Evolutionary conservation across 2,113 vertebrate genomes (phyloP).

Genomic region (Leptocoma aspasia): DNA sequence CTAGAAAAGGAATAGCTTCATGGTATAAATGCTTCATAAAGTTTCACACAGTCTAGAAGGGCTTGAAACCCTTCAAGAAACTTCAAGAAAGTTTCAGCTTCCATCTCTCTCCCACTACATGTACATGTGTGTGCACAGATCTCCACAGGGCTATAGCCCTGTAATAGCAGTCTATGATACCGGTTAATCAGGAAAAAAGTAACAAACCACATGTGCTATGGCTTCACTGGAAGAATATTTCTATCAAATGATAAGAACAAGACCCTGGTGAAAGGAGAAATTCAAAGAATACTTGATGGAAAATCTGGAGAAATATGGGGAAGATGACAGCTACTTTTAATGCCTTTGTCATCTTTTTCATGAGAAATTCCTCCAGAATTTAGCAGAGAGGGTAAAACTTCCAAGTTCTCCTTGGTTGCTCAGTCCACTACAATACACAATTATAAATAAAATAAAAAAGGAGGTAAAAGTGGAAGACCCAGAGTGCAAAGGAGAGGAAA

Average conservation of each 20-base stretch:
- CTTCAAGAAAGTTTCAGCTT: not conserved
- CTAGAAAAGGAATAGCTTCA: not conserved
- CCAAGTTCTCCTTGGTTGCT: not conserved
- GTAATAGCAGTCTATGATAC: not conserved
- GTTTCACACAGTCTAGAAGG: not conserved
- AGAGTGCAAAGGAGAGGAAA: not conserved
- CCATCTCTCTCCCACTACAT: not conserved
- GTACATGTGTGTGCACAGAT: not conserved
- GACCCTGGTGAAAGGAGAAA: not conserved
- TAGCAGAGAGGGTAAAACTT: not conserved
- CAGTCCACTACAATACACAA: not conserved
- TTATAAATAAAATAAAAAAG: not conserved
- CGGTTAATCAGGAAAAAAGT: not conserved
- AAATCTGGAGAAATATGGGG: not conserved
- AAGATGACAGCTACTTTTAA: not conserved
- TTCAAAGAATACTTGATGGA: not conserved
- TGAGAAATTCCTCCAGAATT: not conserved
- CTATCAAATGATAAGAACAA: not conserved
- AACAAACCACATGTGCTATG: not conserved
- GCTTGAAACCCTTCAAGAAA: not conserved
- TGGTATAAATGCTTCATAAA: not conserved
- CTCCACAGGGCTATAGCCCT: not conserved
- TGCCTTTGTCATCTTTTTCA: not conserved
- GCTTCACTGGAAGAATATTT: not conserved
- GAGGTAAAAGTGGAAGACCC: not conserved